phyloP scores from a whole-genome alignment of 2,113 vertebrate species.

The Eurypyga helias region DNA sequence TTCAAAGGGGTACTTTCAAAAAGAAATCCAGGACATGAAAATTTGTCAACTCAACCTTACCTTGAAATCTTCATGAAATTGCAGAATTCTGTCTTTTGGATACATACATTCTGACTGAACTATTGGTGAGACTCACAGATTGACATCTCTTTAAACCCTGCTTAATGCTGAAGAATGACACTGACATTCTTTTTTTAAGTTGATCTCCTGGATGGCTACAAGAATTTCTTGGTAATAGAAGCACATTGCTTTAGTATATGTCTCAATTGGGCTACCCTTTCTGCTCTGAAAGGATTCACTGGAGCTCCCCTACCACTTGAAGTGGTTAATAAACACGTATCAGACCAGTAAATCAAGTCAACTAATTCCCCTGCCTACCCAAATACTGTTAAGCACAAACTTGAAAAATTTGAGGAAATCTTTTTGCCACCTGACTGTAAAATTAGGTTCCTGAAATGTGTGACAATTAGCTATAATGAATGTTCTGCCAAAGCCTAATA shows the following conservation, averaged over 20 bases:
- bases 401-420: neutral
- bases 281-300: neutral
- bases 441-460: neutral
- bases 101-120: neutral
- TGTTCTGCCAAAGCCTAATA: neutral
- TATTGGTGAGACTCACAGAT: neutral
- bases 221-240: neutral
- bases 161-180: neutral
- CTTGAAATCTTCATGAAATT: neutral
- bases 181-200: neutral
- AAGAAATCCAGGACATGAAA: neutral
- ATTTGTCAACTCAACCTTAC: neutral
- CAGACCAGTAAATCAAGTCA: neutral
- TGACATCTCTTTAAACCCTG: neutral
- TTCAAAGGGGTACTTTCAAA: neutral
- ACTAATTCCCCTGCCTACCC: neutral
- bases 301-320: neutral
- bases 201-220: neutral
- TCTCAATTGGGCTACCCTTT: neutral
- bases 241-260: neutral
- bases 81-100: neutral
- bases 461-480: neutral
- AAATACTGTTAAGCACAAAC: neutral
- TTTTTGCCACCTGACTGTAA: neutral
- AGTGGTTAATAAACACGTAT: neutral